A percentile compares a stretch with the other conserved stretches of the same genome.
phyloP scores from a whole-genome alignment of 1,140 invertebrate species.

The Brachionus koreanus region DNA sequence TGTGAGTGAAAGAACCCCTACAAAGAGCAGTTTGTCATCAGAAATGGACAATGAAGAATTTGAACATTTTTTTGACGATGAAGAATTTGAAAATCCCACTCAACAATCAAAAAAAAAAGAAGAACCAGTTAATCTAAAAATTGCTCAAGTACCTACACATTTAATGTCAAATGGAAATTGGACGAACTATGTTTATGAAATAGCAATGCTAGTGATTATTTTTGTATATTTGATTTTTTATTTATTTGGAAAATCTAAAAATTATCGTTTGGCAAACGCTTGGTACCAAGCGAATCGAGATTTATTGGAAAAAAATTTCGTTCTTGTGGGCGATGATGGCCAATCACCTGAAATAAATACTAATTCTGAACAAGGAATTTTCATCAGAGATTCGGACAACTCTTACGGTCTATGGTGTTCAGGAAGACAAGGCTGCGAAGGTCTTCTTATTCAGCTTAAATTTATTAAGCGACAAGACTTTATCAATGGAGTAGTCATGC shows the following conservation, averaged over 20 bases:
- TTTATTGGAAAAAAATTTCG: conserved; percentile 85
- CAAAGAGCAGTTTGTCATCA: neutral
- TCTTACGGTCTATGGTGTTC: conserved; percentile 92
- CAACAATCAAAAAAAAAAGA: conserved; percentile 62
- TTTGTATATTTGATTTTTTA: conserved; percentile 90
- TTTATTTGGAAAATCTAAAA: conserved; percentile 77
- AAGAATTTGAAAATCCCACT: conserved; percentile 80
- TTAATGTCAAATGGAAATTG: conserved; percentile 21
- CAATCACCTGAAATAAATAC: conserved; percentile 69
- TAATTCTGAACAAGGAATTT: conserved; percentile 67
- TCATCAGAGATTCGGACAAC: conserved; percentile 85
- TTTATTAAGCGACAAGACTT: conserved; percentile 91
- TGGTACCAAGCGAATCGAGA: conserved; percentile 81
- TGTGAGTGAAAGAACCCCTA: neutral
- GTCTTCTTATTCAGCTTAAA: conserved; percentile 91
- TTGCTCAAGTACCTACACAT: conserved; percentile 68
- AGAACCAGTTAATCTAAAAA: conserved; percentile 70
- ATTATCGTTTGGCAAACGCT: conserved; percentile 70
- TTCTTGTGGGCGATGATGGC: conserved; percentile 72
- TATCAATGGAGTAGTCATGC: conserved; percentile 66
- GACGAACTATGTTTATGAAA: conserved; percentile 63
- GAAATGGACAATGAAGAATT: conserved; percentile 62
- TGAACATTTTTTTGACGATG: conserved; percentile 86
- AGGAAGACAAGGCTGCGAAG: conserved; percentile 85
- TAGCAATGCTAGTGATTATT: conserved; percentile 79